Evolutionary conservation across 35 echinoderm and acorn worm genomes (phyloP).

Genomic region (Apostichopus japonicus): DNA sequence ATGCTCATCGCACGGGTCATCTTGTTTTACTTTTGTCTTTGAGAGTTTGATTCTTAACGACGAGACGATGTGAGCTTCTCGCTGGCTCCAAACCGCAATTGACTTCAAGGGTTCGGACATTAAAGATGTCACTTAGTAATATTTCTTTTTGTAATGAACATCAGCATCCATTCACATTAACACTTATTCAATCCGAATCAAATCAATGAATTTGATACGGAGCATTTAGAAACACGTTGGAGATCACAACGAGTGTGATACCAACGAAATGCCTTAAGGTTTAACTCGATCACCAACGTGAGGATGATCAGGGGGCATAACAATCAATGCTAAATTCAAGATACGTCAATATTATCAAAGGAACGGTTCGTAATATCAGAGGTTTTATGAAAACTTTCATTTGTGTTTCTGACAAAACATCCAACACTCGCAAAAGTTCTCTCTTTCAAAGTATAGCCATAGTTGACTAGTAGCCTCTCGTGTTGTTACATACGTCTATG

Average conservation of each 20-base stretch:
- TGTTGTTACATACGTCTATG: no score
- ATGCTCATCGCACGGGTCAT: slow-evolving; percentile 20
- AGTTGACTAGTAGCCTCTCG: no score
- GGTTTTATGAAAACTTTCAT: not conserved
- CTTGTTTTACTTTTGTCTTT: not conserved
- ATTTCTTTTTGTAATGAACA: not conserved
- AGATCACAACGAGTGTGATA: not conserved
- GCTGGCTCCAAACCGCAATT: slow-evolving; percentile 27
- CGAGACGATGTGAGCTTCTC: not conserved
- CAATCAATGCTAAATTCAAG: slow-evolving; percentile 15
- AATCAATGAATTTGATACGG: slow-evolving; percentile 25
- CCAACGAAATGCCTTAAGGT: not conserved
- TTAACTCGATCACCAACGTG: not conserved
- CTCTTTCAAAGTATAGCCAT: no score
- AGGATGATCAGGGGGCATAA: slow-evolving; percentile 6
- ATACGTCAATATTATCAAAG: slow-evolving; percentile 22
- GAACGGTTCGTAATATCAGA: not conserved
- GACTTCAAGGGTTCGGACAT: slow-evolving; percentile 37
- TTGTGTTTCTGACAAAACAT: not conserved
- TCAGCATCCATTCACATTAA: slow-evolving; percentile 17
- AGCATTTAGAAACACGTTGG: not conserved
- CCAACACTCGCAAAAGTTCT: no score
- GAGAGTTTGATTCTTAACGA: not conserved
- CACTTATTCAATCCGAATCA: not conserved
- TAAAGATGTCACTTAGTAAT: slow-evolving; percentile 27